Evolutionary conservation across 1,140 invertebrate genomes (phyloP).

Genomic region (Triops cancriformis): DNA sequence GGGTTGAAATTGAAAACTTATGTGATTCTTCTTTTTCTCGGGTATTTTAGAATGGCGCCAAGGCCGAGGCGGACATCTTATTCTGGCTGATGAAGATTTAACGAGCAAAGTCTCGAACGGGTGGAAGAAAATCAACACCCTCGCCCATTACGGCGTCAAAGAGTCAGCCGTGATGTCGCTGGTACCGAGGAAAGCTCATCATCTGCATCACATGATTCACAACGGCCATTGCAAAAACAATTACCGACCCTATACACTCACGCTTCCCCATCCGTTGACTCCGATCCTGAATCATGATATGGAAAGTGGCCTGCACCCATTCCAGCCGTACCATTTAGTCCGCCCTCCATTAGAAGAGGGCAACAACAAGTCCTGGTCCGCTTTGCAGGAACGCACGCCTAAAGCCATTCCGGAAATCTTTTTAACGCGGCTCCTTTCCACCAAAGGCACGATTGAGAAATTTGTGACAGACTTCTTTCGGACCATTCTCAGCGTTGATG

Average conservation of each 20-base stretch:
- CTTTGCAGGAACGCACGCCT: slow-evolving; percentile 57
- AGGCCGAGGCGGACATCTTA: slow-evolving; percentile 79
- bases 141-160: slow-evolving; percentile 86
- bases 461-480: slow-evolving; percentile 92
- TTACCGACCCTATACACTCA: slow-evolving; percentile 30
- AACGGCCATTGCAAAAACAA: slow-evolving; percentile 30
- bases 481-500: slow-evolving; percentile 79
- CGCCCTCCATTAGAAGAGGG: slow-evolving; percentile 62
- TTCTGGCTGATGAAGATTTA: slow-evolving; percentile 84
- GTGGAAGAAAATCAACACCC: slow-evolving; percentile 84
- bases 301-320: slow-evolving; percentile 23
- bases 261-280: slow-evolving; percentile 27
- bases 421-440: slow-evolving; percentile 73
- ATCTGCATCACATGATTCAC: slow-evolving; percentile 48
- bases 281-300: slow-evolving; percentile 46
- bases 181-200: slow-evolving; percentile 74
- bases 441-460: slow-evolving; percentile 91
- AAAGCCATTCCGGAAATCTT: slow-evolving; percentile 95
- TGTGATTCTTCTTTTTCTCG: slow-evolving; percentile 23
- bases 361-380: slow-evolving; percentile 28
- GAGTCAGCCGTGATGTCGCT: slow-evolving; percentile 90
- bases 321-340: slow-evolving; percentile 70
- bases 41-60: slow-evolving; percentile 77
- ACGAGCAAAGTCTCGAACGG: slow-evolving; percentile 80
- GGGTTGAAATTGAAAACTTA: slow-evolving; percentile 14